Conservation (phyloP, 2,797 vertebrate genomes). For the Coregonus sp. region DNA sequence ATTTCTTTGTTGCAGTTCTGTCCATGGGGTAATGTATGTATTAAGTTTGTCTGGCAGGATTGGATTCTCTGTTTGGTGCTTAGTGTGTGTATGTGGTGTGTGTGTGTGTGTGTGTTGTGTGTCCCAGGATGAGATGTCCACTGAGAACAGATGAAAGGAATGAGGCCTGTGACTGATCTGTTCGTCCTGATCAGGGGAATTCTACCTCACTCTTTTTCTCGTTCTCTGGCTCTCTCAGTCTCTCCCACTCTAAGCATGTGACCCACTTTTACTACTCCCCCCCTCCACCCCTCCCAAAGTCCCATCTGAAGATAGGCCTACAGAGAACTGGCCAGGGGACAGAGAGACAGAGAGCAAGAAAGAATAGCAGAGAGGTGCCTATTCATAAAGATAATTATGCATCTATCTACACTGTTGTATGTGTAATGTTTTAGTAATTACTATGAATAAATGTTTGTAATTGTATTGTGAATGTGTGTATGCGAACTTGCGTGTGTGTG, state of each 20-base stretch:
- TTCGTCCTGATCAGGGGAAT: conserved; percentile 77
- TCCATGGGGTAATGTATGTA: conserved; percentile 70
- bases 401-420: conserved; percentile 3
- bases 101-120: conserved; percentile 43
- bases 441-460: neutral
- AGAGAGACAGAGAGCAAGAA: conserved; percentile 41
- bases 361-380: conserved; percentile 45
- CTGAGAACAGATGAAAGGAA: conserved; percentile 82
- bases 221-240: conserved; percentile 45
- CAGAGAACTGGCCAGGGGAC: conserved; percentile 71
- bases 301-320: conserved; percentile 74
- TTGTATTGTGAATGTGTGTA: neutral
- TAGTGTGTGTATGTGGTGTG: conserved; percentile 24
- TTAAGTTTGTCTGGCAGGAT: conserved; percentile 59
- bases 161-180: conserved; percentile 80
- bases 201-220: conserved; percentile 54
- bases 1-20: conserved; percentile 70
- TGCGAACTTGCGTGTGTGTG: neutral
- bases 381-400: neutral
- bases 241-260: conserved; percentile 65
- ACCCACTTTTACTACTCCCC: conserved; percentile 75
- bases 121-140: conserved; percentile 74
- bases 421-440: neutral
- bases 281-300: conserved; percentile 55
- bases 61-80: neutral